Evolutionary conservation across 1,140 invertebrate genomes (phyloP), one percentile per base, ranked within the genome.

Genomic region (Drosophila elegans): DNA sequence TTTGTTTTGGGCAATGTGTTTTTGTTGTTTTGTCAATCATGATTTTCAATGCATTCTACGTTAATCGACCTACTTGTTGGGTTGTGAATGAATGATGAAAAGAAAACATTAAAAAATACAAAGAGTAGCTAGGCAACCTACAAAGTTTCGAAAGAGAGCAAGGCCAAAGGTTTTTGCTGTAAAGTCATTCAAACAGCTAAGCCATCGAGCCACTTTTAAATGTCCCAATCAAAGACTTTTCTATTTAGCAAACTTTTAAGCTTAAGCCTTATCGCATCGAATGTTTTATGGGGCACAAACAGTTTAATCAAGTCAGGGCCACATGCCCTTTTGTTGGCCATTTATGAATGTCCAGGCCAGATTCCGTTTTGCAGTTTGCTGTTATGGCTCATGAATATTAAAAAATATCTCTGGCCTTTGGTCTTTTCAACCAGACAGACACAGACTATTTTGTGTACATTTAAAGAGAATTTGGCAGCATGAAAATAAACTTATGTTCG

Each of bases 321-420:
- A 53, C 64, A 44, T 41, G 16, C 29, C 52, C 39, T 45, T 74
- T 61, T 36, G 21, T 42, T 34, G 36, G 32, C 32, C 25, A 74
- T 74, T 74, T 74, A 62, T 64, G 71, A 74, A 56, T 56, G 59
- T 36, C 57, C 39, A 42, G 45, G 29, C 57, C 64, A 53, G 64
- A 74, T 64, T 45, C 42, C 13, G 54, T 49, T 49, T 60, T 74
- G 51, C 32, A 52, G 49, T 71, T 62, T 34, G 48, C 32, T 27
- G 39, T 48, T 75, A 49, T 53, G 52, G 38, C 76, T 76, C 63
- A 82, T 86, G 82, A 81, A 86, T 86, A 81, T 86, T 86, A 78
- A 85, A 84, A 59, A 59, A 78, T 64, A 41, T 86, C 46, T 83
- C 52, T 80, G 84, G 89, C 83, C 83, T 67, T 83, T 89, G 80